phyloP scores from a whole-genome alignment of 2,797 vertebrate genomes.

The Gymnocypris eckloni region DNA sequence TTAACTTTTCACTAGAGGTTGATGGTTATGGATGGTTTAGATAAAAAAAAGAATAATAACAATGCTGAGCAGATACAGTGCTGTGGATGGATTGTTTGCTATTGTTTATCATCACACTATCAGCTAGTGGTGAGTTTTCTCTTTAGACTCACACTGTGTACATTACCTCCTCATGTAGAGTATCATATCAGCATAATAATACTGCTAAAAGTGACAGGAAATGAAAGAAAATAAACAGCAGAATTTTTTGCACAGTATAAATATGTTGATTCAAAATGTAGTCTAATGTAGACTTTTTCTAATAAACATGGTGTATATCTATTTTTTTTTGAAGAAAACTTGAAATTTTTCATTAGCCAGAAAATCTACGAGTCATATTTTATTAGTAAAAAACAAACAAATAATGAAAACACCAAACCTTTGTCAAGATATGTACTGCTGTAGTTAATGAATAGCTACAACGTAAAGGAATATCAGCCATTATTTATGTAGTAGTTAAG shows the following conservation, averaged over 20 bases:
- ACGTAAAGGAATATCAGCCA: background rate
- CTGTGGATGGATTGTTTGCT: constrained; percentile 6
- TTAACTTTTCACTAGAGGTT: background rate
- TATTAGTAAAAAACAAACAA: too few relatives aligned
- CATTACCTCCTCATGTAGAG: constrained; percentile 4
- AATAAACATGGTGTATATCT: too few relatives aligned
- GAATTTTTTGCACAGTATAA: background rate
- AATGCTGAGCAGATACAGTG: background rate
- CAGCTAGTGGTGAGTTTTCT: constrained; percentile 33
- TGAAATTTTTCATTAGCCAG: too few relatives aligned
- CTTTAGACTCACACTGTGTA: constrained; percentile 19
- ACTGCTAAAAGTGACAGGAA: background rate
- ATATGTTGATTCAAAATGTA: background rate
- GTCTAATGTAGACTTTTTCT: background rate
- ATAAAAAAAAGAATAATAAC: background rate
- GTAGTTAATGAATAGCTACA: too few relatives aligned
- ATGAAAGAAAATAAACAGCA: background rate
- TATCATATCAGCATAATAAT: background rate
- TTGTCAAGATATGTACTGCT: too few relatives aligned
- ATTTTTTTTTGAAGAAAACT: too few relatives aligned
- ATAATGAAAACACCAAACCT: too few relatives aligned
- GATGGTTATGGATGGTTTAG: background rate
- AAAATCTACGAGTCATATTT: too few relatives aligned
- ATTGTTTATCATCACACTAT: background rate
- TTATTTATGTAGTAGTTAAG: background rate